phyloP scores from a whole-genome alignment of 2,113 vertebrate genomes.

The Pterocles gutturalis region DNA sequence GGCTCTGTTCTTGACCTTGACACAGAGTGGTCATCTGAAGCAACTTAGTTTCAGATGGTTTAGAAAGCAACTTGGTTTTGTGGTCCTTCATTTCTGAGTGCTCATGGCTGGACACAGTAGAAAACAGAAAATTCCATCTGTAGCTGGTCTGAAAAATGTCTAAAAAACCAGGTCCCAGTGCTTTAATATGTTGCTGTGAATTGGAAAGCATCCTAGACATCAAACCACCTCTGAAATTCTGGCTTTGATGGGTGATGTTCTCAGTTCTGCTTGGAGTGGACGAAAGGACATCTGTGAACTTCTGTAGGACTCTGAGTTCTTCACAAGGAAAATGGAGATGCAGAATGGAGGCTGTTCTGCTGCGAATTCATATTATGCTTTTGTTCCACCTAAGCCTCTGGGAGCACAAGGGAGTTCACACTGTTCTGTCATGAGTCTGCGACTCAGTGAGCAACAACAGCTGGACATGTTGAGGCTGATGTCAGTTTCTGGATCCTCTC shows the following conservation, averaged over 20 bases:
- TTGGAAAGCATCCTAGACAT: background rate
- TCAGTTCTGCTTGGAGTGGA: background rate
- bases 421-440: constrained; percentile 43
- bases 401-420: constrained; percentile 50
- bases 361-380: background rate
- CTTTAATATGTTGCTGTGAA: background rate
- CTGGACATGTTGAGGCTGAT: constrained; percentile 19
- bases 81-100: background rate
- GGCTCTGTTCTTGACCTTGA: background rate
- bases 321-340: background rate
- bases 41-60: background rate
- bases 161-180: background rate
- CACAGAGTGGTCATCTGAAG: background rate
- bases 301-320: background rate
- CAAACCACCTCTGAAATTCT: background rate
- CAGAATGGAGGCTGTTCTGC: background rate
- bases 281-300: background rate
- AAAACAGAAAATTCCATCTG: background rate
- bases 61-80: background rate
- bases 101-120: background rate
- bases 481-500: constrained; percentile 40
- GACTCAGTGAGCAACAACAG: constrained; percentile 52
- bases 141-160: background rate
- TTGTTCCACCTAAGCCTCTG: constrained; percentile 50
- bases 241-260: background rate